phyloP scores from a whole-genome alignment of 2,113 vertebrate genomes.

The Caranx melampygus region DNA sequence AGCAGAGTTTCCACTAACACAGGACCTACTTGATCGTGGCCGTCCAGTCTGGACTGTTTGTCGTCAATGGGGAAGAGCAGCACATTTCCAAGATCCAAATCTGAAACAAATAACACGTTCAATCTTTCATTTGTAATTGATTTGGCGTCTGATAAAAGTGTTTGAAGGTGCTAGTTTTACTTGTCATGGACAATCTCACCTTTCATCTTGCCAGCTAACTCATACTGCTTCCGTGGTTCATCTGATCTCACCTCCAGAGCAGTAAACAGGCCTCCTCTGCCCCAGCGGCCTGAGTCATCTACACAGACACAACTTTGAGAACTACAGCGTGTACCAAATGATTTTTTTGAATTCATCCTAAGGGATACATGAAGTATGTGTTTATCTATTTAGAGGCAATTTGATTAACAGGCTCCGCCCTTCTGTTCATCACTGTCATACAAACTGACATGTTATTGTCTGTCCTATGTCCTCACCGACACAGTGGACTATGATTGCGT shows the following conservation, averaged over 20 bases:
- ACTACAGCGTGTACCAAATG: no score
- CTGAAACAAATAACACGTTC: conserved; percentile 74
- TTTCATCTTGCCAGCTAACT: conserved; percentile 93
- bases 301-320: background rate
- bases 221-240: conserved; percentile 88
- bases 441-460: background rate
- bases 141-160: background rate
- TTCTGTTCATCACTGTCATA: background rate
- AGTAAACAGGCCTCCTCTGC: conserved; percentile 92
- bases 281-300: conserved; percentile 95
- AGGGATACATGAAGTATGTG: no score
- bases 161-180: background rate
- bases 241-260: conserved; percentile 89
- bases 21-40: conserved; percentile 89
- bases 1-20: background rate
- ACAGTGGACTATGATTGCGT: conserved; percentile 92
- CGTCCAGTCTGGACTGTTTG: conserved; percentile 87
- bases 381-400: no score
- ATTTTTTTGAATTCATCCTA: no score
- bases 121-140: background rate
- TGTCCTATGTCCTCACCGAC: conserved; percentile 81
- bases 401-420: background rate
- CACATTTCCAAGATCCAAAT: conserved; percentile 89
- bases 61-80: conserved; percentile 92
- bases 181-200: conserved; percentile 74